Evolutionary conservation across 2,113 vertebrate genomes (phyloP).

Genomic region (Protomyctophum bolini): DNA sequence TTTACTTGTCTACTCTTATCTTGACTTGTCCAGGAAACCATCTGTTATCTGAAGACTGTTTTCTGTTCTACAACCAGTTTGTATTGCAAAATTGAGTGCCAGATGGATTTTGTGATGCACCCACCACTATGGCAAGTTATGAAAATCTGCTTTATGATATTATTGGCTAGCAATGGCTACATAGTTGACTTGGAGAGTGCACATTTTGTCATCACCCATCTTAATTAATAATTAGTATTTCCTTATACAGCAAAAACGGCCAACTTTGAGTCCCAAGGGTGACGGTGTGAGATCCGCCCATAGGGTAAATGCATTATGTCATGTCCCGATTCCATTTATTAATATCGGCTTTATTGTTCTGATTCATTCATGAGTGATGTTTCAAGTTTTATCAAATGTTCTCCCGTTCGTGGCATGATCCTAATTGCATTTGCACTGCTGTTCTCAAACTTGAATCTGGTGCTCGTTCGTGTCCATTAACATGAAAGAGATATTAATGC

Average conservation of each 20-base stretch:
- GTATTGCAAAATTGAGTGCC: too few relatives aligned
- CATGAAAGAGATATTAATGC: conserved; percentile 56
- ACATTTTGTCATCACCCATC: too few relatives aligned
- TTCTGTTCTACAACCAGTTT: too few relatives aligned
- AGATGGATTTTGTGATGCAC: background rate
- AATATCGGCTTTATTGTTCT: background rate
- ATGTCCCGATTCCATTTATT: background rate
- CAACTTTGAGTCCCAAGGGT: too few relatives aligned
- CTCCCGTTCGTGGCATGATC: conserved; percentile 16
- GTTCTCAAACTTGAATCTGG: conserved; percentile 42
- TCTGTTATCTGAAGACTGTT: too few relatives aligned
- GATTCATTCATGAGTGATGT: background rate
- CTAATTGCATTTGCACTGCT: conserved; percentile 32
- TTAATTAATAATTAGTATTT: too few relatives aligned
- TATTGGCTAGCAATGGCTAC: background rate
- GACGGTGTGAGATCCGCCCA: too few relatives aligned
- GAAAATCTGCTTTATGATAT: background rate
- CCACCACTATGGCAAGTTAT: background rate
- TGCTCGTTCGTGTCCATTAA: conserved; percentile 29
- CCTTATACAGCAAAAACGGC: too few relatives aligned
- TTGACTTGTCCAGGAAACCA: too few relatives aligned
- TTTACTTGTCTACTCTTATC: too few relatives aligned
- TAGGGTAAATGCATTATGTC: background rate
- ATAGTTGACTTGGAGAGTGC: background rate
- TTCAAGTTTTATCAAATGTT: background rate